phyloP scores from a whole-genome alignment of 2,888 invertebrate genomes.

The Adelognathus sp. region DNA sequence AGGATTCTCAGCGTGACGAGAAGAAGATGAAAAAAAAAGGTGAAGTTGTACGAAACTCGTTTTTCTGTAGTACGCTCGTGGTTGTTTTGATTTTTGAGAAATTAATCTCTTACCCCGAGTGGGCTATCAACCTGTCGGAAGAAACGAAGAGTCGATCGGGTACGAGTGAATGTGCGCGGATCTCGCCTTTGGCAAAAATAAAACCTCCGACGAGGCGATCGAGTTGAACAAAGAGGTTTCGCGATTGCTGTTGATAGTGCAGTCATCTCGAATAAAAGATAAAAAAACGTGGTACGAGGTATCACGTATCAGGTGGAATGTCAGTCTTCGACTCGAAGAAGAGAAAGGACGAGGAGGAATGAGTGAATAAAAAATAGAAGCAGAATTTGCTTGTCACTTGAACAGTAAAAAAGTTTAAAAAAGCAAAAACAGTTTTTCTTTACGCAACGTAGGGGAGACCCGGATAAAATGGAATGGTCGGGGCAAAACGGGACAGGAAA shows the following conservation, averaged over 20 bases:
- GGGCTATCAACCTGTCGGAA: conserved; percentile 45
- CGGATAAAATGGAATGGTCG: no score
- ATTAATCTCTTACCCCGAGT: conserved; percentile 40
- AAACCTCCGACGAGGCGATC: neutral
- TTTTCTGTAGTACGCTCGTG: neutral
- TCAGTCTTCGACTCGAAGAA: neutral
- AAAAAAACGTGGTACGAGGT: neutral
- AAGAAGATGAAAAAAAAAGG: neutral
- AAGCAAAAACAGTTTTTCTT: no score
- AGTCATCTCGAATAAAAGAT: neutral
- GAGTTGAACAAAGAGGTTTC: conserved; percentile 13
- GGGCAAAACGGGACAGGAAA: no score
- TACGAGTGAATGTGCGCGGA: neutral
- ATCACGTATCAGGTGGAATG: neutral
- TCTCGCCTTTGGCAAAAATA: conserved; percentile 6
- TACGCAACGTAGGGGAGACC: no score
- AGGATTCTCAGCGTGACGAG: neutral
- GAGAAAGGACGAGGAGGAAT: no score
- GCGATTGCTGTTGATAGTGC: neutral
- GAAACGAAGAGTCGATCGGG: conserved; percentile 31
- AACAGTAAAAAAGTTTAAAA: no score
- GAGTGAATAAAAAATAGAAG: no score
- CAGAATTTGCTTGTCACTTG: no score
- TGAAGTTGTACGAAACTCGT: neutral
- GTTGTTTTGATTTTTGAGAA: conserved; percentile 41